A percentile compares a stretch with the other conserved stretches of the same genome.
phyloP scores from a whole-genome alignment of 2,888 invertebrate genomes.

The Leptinotarsa rubiginosa region DNA sequence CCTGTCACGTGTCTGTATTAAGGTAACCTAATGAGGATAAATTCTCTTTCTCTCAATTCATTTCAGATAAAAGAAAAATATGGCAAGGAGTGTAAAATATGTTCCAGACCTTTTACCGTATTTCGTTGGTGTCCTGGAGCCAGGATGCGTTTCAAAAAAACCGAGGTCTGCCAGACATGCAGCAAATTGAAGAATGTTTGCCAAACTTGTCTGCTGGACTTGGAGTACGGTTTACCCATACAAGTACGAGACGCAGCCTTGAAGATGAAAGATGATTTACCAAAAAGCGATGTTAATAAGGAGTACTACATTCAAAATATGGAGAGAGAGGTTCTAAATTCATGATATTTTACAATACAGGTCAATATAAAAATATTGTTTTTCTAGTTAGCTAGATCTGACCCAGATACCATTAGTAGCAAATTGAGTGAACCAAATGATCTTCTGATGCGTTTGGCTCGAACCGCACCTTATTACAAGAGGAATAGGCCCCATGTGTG shows the following conservation, averaged over 20 bases:
- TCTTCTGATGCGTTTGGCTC: slow-evolving; percentile 85
- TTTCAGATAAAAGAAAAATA: slow-evolving; percentile 92
- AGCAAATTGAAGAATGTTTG: slow-evolving; percentile 95
- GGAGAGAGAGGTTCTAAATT: slow-evolving; percentile 77
- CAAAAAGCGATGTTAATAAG: slow-evolving; percentile 93
- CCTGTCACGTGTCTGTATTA: too few species aligned
- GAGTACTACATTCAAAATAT: slow-evolving; percentile 94
- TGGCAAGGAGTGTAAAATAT: slow-evolving; percentile 97
- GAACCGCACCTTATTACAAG: slow-evolving; percentile 95
- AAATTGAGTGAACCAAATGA: slow-evolving; percentile 85
- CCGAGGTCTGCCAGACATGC: slow-evolving; percentile 92
- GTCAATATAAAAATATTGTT: background rate
- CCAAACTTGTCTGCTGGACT: slow-evolving; percentile 93
- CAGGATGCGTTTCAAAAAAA: slow-evolving; percentile 95
- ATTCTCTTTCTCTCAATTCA: slow-evolving; percentile 27
- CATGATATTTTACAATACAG: background rate
- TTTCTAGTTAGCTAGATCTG: slow-evolving; percentile 60
- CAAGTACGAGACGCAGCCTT: slow-evolving; percentile 89
- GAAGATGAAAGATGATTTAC: slow-evolving; percentile 90
- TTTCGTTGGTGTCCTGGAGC: slow-evolving; percentile 98
- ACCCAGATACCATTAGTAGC: slow-evolving; percentile 71
- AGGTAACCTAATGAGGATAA: background rate
- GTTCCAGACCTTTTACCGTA: slow-evolving; percentile 92
- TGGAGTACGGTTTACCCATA: slow-evolving; percentile 90
- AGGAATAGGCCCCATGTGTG: slow-evolving; percentile 95